phyloP scores from a whole-genome alignment of 2,113 vertebrate genomes.

The Abramis brama region DNA sequence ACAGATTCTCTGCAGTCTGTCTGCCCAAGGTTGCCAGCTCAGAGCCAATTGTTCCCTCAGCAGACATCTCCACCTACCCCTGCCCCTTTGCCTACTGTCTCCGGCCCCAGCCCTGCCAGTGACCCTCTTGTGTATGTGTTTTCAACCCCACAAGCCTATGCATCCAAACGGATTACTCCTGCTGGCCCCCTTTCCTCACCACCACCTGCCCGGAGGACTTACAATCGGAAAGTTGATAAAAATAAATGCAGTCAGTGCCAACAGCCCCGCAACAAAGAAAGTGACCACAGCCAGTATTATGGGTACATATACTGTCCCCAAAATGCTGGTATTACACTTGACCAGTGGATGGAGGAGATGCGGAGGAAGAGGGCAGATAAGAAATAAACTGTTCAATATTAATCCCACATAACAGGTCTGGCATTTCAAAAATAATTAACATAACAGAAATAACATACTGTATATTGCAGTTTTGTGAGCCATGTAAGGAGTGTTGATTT shows the following conservation, averaged over 20 bases:
- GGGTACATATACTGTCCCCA: neutral
- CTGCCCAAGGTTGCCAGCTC: too few species aligned
- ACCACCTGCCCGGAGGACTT: neutral
- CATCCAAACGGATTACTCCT: neutral
- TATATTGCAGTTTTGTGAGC: too few species aligned
- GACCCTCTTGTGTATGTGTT: neutral
- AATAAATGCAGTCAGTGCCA: neutral
- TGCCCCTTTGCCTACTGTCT: neutral
- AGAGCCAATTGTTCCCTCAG: neutral
- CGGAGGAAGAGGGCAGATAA: too few species aligned
- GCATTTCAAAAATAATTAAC: neutral
- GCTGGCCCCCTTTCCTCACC: neutral
- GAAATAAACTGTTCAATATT: neutral
- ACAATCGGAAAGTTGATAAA: neutral
- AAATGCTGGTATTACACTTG: neutral
- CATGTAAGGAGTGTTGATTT: too few species aligned
- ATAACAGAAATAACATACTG: neutral
- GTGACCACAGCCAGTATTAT: neutral
- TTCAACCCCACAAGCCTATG: neutral
- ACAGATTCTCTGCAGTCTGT: neutral
- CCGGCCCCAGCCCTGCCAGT: neutral
- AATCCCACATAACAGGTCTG: neutral
- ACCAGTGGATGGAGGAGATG: neutral
- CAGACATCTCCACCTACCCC: neutral
- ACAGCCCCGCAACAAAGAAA: neutral